A percentile compares a stretch with the other conserved stretches of the same genome.
phyloP scores from a whole-genome alignment of 2,113 vertebrate species.

The Paedocypris sp. region DNA sequence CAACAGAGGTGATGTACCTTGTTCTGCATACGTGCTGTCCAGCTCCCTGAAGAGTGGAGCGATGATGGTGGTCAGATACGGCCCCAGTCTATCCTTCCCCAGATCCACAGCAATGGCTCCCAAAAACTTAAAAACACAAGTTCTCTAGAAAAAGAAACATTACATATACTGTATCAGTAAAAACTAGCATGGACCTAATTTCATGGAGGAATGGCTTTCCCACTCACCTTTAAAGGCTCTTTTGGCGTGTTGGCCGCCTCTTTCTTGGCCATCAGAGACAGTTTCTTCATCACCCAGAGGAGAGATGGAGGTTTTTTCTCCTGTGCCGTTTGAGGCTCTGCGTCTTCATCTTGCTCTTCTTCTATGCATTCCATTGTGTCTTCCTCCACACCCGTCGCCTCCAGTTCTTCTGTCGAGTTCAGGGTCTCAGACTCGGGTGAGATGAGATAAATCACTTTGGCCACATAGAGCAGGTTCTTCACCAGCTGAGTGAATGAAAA shows the following conservation, averaged over 20 bases:
- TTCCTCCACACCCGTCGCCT: conserved; percentile 24
- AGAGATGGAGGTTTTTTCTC: conserved; percentile 63
- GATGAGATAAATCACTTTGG: conserved; percentile 82
- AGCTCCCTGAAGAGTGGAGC: conserved; percentile 83
- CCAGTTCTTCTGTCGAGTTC: conserved; percentile 21
- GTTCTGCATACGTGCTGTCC: conserved; percentile 89
- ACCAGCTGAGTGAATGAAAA: too few species aligned
- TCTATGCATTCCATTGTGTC: conserved; percentile 29
- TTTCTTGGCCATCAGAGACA: conserved; percentile 73
- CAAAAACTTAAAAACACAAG: conserved; percentile 89
- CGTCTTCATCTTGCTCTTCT: neutral
- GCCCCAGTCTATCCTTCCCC: conserved; percentile 71
- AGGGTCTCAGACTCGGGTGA: conserved; percentile 56
- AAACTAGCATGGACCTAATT: neutral
- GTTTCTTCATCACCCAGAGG: conserved; percentile 82
- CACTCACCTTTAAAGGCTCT: conserved; percentile 73
- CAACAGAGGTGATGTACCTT: conserved; percentile 61
- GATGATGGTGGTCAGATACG: conserved; percentile 77
- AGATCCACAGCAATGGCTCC: conserved; percentile 84
- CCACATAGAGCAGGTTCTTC: conserved; percentile 89
- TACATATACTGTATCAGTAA: neutral
- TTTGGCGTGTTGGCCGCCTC: conserved; percentile 83
- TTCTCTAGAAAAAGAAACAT: conserved; percentile 65
- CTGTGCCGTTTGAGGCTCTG: conserved; percentile 43
- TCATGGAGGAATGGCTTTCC: neutral